A percentile compares a stretch with the other conserved stretches of the same genome.
Evolutionary conservation across 2,888 invertebrate genomes (phyloP).

Genomic region (Psococerastis gibbosa): DNA sequence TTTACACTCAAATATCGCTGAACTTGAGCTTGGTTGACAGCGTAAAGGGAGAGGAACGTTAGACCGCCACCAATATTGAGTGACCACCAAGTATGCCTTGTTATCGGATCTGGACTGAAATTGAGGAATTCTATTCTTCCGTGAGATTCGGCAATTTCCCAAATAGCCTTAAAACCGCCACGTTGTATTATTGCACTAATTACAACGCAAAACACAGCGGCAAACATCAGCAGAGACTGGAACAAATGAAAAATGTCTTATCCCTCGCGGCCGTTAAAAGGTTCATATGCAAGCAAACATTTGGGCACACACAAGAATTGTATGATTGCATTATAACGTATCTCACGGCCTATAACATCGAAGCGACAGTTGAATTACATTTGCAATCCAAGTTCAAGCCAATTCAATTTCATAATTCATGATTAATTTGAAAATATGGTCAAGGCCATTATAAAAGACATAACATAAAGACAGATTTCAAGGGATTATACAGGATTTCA

Average conservation of each 20-base stretch:
- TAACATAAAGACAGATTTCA: too few species aligned
- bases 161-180: slow-evolving; percentile 51
- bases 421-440: too few species aligned
- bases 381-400: too few species aligned
- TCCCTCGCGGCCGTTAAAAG: too few species aligned
- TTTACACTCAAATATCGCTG: slow-evolving; percentile 30
- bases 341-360: too few species aligned
- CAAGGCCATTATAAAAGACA: too few species aligned
- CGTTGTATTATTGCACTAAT: slow-evolving; percentile 47
- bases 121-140: slow-evolving; percentile 47
- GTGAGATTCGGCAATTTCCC: slow-evolving; percentile 45
- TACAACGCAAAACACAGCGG: slow-evolving; percentile 59
- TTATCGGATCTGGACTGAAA: slow-evolving; percentile 58
- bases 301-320: too few species aligned
- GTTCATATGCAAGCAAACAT: too few species aligned
- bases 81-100: slow-evolving; percentile 67
- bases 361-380: too few species aligned
- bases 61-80: slow-evolving; percentile 60
- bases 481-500: too few species aligned
- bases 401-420: too few species aligned
- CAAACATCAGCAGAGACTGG: slow-evolving; percentile 61
- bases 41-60: slow-evolving; percentile 65
- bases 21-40: slow-evolving; percentile 68
- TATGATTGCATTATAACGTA: too few species aligned
- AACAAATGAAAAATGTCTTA: slow-evolving; percentile 11